A percentile compares a stretch with the other conserved stretches of the same genome.
Evolutionary conservation across 2,113 vertebrate species (phyloP).

Genomic region (Chamaea fasciata): DNA sequence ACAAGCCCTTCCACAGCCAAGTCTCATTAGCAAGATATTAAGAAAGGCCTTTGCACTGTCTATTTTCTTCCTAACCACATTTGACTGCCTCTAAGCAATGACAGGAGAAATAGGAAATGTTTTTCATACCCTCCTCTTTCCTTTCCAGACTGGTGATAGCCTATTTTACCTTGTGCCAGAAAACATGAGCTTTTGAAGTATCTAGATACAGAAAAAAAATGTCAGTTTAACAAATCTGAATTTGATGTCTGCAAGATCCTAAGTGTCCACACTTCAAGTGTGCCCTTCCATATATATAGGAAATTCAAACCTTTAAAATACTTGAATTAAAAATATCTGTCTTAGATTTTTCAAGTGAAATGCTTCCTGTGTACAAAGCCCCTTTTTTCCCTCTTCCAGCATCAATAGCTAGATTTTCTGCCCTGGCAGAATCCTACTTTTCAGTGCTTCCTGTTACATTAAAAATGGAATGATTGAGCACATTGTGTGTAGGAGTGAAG

Average conservation of each 20-base stretch:
- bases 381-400: background rate
- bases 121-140: background rate
- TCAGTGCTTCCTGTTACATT: background rate
- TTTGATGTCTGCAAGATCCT: background rate
- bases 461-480: constrained; percentile 1
- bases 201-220: background rate
- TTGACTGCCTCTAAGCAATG: background rate
- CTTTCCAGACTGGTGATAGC: background rate
- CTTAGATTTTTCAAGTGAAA: background rate
- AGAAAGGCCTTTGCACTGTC: background rate
- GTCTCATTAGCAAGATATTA: background rate
- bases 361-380: background rate
- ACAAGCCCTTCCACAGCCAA: background rate
- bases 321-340: background rate
- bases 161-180: background rate
- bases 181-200: background rate
- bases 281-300: background rate
- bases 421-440: background rate
- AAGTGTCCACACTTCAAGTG: background rate
- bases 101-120: background rate
- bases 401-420: background rate
- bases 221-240: background rate
- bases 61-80: background rate
- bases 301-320: background rate
- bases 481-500: constrained; percentile 35